Conservation (phyloP, 2,888 invertebrate species). For the Drosophila algonquin region DNA sequence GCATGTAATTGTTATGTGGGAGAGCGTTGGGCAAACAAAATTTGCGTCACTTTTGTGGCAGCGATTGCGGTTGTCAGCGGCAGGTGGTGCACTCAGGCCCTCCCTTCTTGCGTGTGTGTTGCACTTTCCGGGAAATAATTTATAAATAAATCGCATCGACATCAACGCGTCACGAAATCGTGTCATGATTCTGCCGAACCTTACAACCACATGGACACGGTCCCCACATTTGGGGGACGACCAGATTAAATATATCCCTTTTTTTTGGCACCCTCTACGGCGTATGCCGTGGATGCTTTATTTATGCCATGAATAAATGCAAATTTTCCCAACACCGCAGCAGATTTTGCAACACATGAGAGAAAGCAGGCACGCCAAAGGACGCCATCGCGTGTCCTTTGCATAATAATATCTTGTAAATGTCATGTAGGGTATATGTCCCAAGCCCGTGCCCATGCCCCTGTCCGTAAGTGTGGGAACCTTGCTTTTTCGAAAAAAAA, state of each 20-base stretch:
- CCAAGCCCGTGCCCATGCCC: not conserved
- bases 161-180: slow-evolving; percentile 20
- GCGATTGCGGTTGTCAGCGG: slow-evolving; percentile 37
- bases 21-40: slow-evolving; percentile 48
- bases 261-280: slow-evolving; percentile 21
- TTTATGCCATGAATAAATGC: slow-evolving; percentile 76
- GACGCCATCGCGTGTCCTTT: slow-evolving; percentile 66
- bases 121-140: slow-evolving; percentile 42
- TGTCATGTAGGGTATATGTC: slow-evolving; percentile 63
- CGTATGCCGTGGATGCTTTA: slow-evolving; percentile 51
- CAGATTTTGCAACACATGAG: slow-evolving; percentile 69
- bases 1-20: slow-evolving; percentile 50
- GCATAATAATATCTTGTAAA: slow-evolving; percentile 76
- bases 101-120: slow-evolving; percentile 1
- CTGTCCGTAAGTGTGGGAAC: not conserved
- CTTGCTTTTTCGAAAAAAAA: slow-evolving; percentile 6
- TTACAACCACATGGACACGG: not conserved
- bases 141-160: slow-evolving; percentile 44
- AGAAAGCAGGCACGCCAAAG: slow-evolving; percentile 44
- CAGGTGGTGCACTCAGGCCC: slow-evolving; percentile 30
- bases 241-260: slow-evolving; percentile 41
- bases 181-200: slow-evolving; percentile 23
- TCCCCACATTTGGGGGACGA: slow-evolving; percentile 4
- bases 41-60: slow-evolving; percentile 44
- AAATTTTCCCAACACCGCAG: slow-evolving; percentile 69